Evolutionary conservation across 1,140 invertebrate genomes (phyloP), one percentile per base, ranked within the genome.

Genomic region (Scaptodrosophila lebanonensis): DNA sequence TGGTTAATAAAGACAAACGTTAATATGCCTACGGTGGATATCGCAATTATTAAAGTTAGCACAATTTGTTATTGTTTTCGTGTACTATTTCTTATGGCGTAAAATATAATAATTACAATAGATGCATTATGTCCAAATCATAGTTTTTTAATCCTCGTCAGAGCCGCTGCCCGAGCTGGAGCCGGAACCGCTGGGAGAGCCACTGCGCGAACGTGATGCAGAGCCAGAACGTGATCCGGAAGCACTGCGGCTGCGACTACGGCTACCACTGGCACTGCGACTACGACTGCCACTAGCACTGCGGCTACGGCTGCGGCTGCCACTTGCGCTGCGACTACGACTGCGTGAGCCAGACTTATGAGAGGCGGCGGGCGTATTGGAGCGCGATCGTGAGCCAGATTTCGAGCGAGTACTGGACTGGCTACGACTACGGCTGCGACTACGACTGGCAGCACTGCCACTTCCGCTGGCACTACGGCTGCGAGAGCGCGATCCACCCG

Each of bases 141-240:
- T n/a, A n/a, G 16, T 9, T 7, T 15, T 44, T 65, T 63, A 84
- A 17, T 84, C 71, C 29, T 72, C 64, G 1, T 79, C 84, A 1
- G 75, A 72, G 8, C 69, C 84, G 39, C 79, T 85, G 7, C 76
- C 82, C 18, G 79, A 83, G 13, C 77, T 85, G 3, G 73, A 66
- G 20, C 66, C 84, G 1, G 84, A 84, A 9, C 79, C 79, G 22
- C 75, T 83, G 2, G 66, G 66, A 3, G 82, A 68, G 4, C 62
- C 64, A 45, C 71, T 84, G 1, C 86, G 67, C 2, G 85, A 85
- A 22, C 83, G 83, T 3, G 85, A 88, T 9, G 53, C 66, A 13
- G 82, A 73, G 2, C 70, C 62, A 9, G 71, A 77, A 3, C 71
- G 64, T 3, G 68, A 73, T 5, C 61, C 69, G 75, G 44, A 77